phyloP scores from a whole-genome alignment of 2,113 vertebrate genomes.

The Rana temporaria region DNA sequence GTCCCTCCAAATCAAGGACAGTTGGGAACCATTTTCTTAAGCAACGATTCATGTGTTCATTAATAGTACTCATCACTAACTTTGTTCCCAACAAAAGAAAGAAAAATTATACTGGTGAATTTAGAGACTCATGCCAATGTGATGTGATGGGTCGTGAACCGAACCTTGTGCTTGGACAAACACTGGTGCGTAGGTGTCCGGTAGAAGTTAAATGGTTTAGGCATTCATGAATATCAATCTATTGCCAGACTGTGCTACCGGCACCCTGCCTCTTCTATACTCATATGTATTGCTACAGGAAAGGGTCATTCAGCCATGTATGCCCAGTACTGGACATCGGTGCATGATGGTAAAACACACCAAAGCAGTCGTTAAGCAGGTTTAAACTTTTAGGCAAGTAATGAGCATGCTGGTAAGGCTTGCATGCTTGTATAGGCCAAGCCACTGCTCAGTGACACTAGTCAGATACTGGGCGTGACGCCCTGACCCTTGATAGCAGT shows the following conservation, averaged over 20 bases:
- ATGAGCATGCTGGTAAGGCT: constrained; percentile 82
- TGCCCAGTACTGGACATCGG: background rate
- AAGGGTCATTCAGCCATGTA: background rate
- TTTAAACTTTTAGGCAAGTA: constrained; percentile 66
- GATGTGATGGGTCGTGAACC: too few relatives aligned
- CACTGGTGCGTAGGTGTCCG: background rate
- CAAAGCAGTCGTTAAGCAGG: constrained; percentile 67
- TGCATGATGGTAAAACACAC: background rate
- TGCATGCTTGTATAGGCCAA: constrained; percentile 72
- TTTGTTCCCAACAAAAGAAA: too few relatives aligned
- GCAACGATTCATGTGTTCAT: too few relatives aligned
- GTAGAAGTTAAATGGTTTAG: too few relatives aligned
- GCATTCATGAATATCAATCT: too few relatives aligned
- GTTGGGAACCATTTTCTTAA: too few relatives aligned
- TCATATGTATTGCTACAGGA: too few relatives aligned
- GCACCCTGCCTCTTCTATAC: background rate
- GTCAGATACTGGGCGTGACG: background rate
- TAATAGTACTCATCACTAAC: too few relatives aligned
- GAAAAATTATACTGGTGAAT: too few relatives aligned
- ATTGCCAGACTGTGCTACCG: constrained; percentile 13
- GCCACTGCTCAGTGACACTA: background rate
- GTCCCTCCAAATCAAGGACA: too few relatives aligned
- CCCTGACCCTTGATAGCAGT: background rate
- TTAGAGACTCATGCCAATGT: too few relatives aligned
- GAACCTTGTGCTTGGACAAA: background rate